phyloP scores from a whole-genome alignment of 2,797 vertebrate genomes.

The Rallus crepitans region DNA sequence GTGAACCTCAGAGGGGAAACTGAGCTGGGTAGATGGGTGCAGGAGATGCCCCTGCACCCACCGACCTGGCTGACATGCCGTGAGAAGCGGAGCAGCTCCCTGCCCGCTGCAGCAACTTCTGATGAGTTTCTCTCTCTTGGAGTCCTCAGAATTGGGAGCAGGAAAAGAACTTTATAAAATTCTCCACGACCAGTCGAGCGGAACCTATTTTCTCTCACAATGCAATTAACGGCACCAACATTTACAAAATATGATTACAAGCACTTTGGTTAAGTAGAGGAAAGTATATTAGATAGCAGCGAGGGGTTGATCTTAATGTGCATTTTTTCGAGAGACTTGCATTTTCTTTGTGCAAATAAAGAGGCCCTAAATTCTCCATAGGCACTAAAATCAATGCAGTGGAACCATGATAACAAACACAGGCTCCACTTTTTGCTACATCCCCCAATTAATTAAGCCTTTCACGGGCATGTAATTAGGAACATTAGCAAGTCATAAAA shows the following conservation, averaged over 20 bases:
- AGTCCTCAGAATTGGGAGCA: constrained; percentile 87
- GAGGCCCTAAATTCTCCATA: constrained; percentile 99
- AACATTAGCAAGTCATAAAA: constrained; percentile 99
- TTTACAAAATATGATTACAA: constrained; percentile 99
- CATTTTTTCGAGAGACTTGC: constrained; percentile 95
- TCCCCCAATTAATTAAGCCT: constrained; percentile 99
- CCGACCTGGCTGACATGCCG: accelerated
- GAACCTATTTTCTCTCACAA: constrained; percentile 98
- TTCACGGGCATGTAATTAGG: constrained; percentile 99
- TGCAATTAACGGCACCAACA: constrained; percentile 99
- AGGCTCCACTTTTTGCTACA: constrained; percentile 90
- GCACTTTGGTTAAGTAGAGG: constrained; percentile 97
- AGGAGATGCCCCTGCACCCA: background rate
- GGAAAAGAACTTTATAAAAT: constrained; percentile 94
- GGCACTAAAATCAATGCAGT: constrained; percentile 99
- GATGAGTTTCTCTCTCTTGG: constrained; percentile 81
- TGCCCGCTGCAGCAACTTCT: constrained; percentile 73
- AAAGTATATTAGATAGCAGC: constrained; percentile 99
- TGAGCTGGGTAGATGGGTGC: background rate
- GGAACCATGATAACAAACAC: constrained; percentile 99
- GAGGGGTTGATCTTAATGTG: constrained; percentile 99
- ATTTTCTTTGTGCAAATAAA: constrained; percentile 99
- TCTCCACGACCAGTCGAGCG: constrained; percentile 91
- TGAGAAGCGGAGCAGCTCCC: background rate
- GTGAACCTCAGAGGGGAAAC: background rate